Conservation (phyloP, 2,797 vertebrate genomes). For the Arctocebus calabarensis region DNA sequence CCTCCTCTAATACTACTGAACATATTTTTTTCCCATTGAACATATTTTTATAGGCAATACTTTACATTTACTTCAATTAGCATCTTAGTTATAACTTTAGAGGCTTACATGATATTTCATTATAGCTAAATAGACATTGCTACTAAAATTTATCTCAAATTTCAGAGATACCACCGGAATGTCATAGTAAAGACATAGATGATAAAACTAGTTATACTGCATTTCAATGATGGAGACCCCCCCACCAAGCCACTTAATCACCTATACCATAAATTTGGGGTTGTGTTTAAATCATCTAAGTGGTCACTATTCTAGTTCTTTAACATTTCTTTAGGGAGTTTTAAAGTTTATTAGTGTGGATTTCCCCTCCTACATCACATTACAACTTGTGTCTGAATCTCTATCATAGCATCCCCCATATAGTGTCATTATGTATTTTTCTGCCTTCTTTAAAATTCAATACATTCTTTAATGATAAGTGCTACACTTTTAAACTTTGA, state of each 20-base stretch:
- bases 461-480: background rate
- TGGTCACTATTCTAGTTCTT: background rate
- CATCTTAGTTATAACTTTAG: slow-evolving; percentile 1
- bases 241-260: background rate
- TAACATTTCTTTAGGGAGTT: background rate
- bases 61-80: background rate
- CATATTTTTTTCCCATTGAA: background rate
- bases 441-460: background rate
- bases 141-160: slow-evolving; percentile 15
- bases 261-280: background rate
- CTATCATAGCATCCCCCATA: background rate
- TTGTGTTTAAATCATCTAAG: background rate
- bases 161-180: background rate
- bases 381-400: background rate
- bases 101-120: slow-evolving; percentile 11
- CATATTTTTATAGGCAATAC: background rate
- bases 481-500: background rate
- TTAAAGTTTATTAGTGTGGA: background rate
- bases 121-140: background rate
- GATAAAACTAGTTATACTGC: background rate
- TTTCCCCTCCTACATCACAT: background rate
- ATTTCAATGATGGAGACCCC: background rate
- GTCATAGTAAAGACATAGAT: too few relatives aligned
- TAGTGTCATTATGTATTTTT: background rate
- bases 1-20: background rate